These are phyloP conservation scores for Onychomys torridus DNA, from an alignment of 2,797 vertebrate genomes.

Conservation along the genomic window DNA sequence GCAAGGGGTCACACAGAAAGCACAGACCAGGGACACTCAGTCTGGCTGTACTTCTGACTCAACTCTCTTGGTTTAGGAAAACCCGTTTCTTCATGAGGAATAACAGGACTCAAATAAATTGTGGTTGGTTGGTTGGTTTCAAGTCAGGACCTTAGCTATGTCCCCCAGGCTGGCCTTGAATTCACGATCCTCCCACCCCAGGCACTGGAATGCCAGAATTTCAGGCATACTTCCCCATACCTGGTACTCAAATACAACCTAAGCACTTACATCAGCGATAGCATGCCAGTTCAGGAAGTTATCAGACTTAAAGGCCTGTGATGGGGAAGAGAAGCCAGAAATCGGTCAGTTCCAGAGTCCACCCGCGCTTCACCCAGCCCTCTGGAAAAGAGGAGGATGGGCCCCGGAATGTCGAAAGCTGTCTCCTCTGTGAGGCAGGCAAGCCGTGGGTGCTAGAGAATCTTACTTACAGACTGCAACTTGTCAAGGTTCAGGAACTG, in stretches of 20 bases:
- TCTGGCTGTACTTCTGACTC: not conserved
- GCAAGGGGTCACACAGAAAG: fast-evolving
- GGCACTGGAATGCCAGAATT: not conserved
- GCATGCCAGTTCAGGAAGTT: constrained; percentile 79
- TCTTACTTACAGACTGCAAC: constrained; percentile 71
- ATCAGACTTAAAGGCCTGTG: constrained; percentile 54
- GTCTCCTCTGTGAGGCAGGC: not conserved
- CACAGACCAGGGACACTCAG: too few species aligned
- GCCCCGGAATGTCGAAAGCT: not conserved
- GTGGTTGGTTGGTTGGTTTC: not conserved
- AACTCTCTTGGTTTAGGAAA: not conserved
- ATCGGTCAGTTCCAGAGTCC: not conserved
- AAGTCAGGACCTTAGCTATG: not conserved
- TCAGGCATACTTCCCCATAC: not conserved
- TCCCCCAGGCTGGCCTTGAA: not conserved
- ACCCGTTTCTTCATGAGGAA: not conserved
- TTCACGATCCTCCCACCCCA: not conserved
- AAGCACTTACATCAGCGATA: constrained; percentile 69
- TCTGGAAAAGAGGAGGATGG: not conserved
- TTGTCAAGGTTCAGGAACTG: constrained; percentile 79
- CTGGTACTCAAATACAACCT: not conserved
- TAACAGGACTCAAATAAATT: not conserved
- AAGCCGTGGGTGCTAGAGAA: not conserved
- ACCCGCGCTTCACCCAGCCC: not conserved
- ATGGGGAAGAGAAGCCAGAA: not conserved